These are phyloP conservation scores for Tonatia bakeri DNA, from an alignment of 2,113 vertebrate genomes.

Conservation along the genomic window DNA sequence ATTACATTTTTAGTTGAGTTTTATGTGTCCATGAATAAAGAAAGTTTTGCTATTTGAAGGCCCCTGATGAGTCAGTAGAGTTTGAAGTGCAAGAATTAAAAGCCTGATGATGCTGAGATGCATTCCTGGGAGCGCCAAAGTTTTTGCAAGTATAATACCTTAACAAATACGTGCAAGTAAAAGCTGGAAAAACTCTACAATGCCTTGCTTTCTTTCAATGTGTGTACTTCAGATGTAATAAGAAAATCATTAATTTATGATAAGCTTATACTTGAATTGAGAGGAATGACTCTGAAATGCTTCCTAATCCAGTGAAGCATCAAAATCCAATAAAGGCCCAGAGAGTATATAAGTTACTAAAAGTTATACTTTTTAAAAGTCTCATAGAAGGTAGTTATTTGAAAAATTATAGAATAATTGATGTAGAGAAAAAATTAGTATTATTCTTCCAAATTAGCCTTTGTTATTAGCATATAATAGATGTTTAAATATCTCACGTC, in stretches of 20 bases:
- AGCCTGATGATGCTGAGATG: not conserved
- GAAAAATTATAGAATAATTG: not conserved
- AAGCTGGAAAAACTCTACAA: not conserved
- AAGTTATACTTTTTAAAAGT: not conserved
- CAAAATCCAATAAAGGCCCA: not conserved
- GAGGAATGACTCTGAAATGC: not conserved
- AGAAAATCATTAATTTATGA: not conserved
- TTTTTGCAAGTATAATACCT: not conserved
- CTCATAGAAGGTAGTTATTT: not conserved
- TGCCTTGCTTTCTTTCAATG: slow-evolving; percentile 30
- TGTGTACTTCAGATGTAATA: not conserved
- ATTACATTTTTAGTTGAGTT: not conserved
- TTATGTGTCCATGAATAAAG: slow-evolving; percentile 12
- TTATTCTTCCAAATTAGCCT: not conserved
- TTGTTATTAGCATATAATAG: not conserved
- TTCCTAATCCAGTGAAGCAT: not conserved
- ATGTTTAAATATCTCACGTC: not conserved
- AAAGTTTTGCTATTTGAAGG: not conserved
- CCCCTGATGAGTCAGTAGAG: not conserved
- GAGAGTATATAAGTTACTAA: not conserved
- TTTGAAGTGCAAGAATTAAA: not conserved
- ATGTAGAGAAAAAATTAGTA: not conserved
- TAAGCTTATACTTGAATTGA: not conserved
- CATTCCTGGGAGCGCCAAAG: not conserved
- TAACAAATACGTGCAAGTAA: not conserved